Evolutionary conservation across 2,888 invertebrate genomes (phyloP).

Genomic region (Peribatodes rhomboidaria): DNA sequence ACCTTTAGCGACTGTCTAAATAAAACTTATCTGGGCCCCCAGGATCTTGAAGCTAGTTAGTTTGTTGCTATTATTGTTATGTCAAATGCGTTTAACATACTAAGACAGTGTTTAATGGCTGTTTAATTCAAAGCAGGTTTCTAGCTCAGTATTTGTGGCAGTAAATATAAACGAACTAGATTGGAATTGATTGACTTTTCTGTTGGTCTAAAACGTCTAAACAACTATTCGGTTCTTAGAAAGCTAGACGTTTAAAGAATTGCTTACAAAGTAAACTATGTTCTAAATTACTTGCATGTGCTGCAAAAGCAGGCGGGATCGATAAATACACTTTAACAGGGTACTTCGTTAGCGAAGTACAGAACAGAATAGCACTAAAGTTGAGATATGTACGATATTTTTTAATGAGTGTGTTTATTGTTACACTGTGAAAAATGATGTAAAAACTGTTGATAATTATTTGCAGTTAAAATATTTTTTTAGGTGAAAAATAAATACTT

Average conservation of each 20-base stretch:
- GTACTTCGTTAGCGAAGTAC: neutral
- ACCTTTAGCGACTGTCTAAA: too few species aligned
- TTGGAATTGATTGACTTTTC: neutral
- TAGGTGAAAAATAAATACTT: too few species aligned
- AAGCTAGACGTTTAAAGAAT: conserved; percentile 6
- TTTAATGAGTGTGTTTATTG: too few species aligned
- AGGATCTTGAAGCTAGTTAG: too few species aligned
- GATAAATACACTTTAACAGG: neutral
- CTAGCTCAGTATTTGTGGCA: neutral
- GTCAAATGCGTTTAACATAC: conserved; percentile 16
- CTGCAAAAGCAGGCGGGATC: conserved; percentile 8
- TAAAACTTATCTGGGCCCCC: too few species aligned
- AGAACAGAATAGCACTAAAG: neutral
- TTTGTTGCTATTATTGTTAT: too few species aligned
- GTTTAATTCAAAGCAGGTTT: conserved; percentile 14
- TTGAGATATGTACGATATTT: too few species aligned
- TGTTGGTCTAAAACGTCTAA: neutral
- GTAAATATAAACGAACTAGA: neutral
- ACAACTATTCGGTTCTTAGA: conserved; percentile 8
- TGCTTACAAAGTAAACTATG: conserved; percentile 2
- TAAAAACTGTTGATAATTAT: too few species aligned
- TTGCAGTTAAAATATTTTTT: too few species aligned
- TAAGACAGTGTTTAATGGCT: conserved; percentile 3
- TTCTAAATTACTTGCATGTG: conserved; percentile 25
- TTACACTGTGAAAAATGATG: too few species aligned